A percentile compares a stretch with the other conserved stretches of the same genome.
Conservation (phyloP, 2,797 vertebrate species). For the Salarias fasciatus region DNA sequence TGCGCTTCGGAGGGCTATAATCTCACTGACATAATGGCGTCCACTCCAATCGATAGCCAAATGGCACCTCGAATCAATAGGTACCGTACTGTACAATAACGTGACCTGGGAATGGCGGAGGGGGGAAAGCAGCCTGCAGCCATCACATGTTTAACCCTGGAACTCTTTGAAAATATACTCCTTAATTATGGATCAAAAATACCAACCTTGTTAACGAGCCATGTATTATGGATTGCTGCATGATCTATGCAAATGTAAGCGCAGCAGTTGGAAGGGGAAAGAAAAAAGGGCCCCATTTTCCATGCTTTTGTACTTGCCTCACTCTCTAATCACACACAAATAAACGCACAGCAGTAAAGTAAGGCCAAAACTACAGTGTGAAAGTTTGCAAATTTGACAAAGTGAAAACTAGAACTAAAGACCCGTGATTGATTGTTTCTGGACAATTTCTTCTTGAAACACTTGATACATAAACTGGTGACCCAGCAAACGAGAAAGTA, state of each 20-base stretch:
- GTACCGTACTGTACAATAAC: constrained; percentile 64
- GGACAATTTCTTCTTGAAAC: constrained; percentile 21
- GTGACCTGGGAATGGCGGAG: constrained; percentile 44
- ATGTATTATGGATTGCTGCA: constrained; percentile 70
- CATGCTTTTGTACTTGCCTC: constrained; percentile 49
- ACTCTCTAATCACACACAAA: constrained; percentile 16
- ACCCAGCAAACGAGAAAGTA: no score
- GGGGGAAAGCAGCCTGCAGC: constrained; percentile 25
- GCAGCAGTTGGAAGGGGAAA: constrained; percentile 27
- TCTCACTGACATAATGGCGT: constrained; percentile 77
- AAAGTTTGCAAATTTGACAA: constrained; percentile 15
- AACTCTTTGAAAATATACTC: constrained; percentile 54
- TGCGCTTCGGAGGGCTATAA: constrained; percentile 68
- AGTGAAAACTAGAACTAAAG: constrained; percentile 7
- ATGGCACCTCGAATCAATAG: constrained; percentile 72
- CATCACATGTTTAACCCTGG: constrained; percentile 42
- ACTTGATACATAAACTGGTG: constrained; percentile 17
- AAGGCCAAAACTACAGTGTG: constrained; percentile 10
- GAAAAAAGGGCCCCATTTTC: constrained; percentile 32
- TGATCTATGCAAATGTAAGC: constrained; percentile 70
- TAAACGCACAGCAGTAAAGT: constrained; percentile 13
- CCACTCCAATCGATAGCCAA: constrained; percentile 78
- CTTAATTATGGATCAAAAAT: constrained; percentile 75
- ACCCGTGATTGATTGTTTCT: neutral
- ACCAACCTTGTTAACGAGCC: constrained; percentile 65